phyloP scores from a whole-genome alignment of 2,888 invertebrate species.

The Drosophila monieri region DNA sequence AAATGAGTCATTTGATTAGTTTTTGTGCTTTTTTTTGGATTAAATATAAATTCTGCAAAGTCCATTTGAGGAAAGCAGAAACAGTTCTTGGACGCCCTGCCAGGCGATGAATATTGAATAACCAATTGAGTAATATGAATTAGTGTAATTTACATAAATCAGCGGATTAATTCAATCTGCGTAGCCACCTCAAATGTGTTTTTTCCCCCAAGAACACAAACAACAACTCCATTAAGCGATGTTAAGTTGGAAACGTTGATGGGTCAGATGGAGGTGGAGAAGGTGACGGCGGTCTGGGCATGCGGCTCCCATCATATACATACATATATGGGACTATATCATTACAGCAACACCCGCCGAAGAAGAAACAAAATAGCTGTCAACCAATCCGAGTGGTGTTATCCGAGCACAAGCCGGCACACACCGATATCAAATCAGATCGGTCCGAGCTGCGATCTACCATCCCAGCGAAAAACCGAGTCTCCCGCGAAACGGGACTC shows the following conservation, averaged over 20 bases:
- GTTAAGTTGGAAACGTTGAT: constrained; percentile 71
- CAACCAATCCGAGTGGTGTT: constrained; percentile 22
- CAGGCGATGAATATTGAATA: constrained; percentile 74
- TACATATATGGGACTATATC: constrained; percentile 12
- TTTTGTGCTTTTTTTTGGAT: neutral
- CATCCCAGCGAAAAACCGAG: constrained; percentile 14
- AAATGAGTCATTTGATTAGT: constrained; percentile 24
- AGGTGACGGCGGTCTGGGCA: constrained; percentile 4
- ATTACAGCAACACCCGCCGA: constrained; percentile 50
- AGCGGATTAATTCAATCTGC: constrained; percentile 75
- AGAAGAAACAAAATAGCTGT: constrained; percentile 22
- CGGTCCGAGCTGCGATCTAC: neutral
- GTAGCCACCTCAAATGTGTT: constrained; percentile 44
- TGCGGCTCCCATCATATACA: constrained; percentile 15
- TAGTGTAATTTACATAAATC: constrained; percentile 80
- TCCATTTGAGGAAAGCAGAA: constrained; percentile 33
- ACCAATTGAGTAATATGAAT: constrained; percentile 78
- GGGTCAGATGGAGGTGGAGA: neutral
- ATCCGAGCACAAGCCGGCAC: constrained; percentile 15
- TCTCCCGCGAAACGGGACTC: neutral
- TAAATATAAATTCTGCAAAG: constrained; percentile 14
- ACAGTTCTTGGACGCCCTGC: constrained; percentile 22
- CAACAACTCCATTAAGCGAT: constrained; percentile 73
- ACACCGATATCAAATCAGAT: constrained; percentile 3
- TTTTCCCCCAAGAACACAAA: constrained; percentile 28